Conservation (phyloP, 2,113 vertebrate genomes). For the Taurulus bubalis region DNA sequence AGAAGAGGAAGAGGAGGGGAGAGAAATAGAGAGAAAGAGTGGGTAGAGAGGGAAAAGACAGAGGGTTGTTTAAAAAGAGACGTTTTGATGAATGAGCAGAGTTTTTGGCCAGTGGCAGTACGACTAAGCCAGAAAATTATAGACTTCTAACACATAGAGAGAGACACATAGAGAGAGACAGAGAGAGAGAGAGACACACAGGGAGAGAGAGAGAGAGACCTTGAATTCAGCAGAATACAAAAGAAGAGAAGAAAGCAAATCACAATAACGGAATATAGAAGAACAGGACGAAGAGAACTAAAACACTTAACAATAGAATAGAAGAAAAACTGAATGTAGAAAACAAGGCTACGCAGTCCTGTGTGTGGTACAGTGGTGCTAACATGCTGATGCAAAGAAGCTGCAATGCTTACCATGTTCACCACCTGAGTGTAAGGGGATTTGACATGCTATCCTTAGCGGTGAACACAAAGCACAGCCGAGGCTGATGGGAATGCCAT, state of each 20-base stretch:
- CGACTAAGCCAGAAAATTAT: slow-evolving; percentile 63
- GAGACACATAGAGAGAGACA: slow-evolving; percentile 28
- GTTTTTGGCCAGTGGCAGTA: slow-evolving; percentile 65
- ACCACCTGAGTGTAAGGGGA: neutral
- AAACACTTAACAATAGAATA: neutral
- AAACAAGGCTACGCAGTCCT: neutral
- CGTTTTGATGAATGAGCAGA: slow-evolving; percentile 71
- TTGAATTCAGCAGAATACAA: slow-evolving; percentile 40
- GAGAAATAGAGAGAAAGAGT: slow-evolving; percentile 1
- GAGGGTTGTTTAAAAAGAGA: slow-evolving; percentile 62
- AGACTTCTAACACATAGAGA: slow-evolving; percentile 55
- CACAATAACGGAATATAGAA: neutral
- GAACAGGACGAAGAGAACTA: neutral
- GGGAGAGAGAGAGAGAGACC: slow-evolving; percentile 25
- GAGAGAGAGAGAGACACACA: slow-evolving; percentile 28
- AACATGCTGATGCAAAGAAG: neutral
- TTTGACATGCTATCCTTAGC: neutral
- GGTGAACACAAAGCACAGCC: neutral
- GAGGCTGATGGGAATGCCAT: too few species aligned
- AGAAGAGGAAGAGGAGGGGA: slow-evolving; percentile 24
- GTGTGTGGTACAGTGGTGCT: neutral
- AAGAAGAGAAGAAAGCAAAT: neutral
- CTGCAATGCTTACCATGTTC: neutral
- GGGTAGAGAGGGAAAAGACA: neutral
- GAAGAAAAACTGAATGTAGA: neutral